These are phyloP conservation scores for Drosophila arawakana DNA, from an alignment of 1,140 invertebrate species.

Conservation along the genomic window DNA sequence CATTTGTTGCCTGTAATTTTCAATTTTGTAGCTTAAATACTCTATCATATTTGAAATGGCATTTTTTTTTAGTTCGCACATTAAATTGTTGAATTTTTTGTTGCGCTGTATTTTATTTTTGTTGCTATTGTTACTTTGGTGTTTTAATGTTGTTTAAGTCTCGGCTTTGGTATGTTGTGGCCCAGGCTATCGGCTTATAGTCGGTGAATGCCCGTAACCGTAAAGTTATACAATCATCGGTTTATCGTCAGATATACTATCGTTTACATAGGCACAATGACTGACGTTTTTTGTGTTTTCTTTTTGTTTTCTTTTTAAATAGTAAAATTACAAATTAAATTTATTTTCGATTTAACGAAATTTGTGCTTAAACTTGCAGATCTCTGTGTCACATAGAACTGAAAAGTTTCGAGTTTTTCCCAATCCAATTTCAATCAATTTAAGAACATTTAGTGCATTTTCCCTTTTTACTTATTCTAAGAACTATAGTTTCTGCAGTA, in stretches of 20 bases:
- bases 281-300: conserved; percentile 37
- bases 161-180: conserved; percentile 23
- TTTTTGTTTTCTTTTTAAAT: conserved; percentile 13
- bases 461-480: too few species aligned
- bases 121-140: conserved; percentile 8
- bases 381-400: background rate
- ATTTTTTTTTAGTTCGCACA: background rate
- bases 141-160: conserved; percentile 37
- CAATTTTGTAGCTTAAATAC: background rate
- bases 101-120: background rate
- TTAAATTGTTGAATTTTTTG: background rate
- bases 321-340: background rate
- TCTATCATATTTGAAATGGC: background rate
- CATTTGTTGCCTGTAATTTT: background rate
- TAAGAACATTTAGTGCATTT: too few species aligned
- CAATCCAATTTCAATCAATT: background rate
- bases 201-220: conserved; percentile 22
- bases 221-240: conserved; percentile 31
- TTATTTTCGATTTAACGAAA: conserved; percentile 1
- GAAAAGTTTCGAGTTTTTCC: background rate
- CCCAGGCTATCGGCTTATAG: conserved; percentile 30
- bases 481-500: too few species aligned
- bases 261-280: conserved; percentile 68
- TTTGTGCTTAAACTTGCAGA: conserved; percentile 18
- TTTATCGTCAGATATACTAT: conserved; percentile 20